Conservation (phyloP, 1,140 invertebrate species). For the Drosophila rhopaloa region DNA sequence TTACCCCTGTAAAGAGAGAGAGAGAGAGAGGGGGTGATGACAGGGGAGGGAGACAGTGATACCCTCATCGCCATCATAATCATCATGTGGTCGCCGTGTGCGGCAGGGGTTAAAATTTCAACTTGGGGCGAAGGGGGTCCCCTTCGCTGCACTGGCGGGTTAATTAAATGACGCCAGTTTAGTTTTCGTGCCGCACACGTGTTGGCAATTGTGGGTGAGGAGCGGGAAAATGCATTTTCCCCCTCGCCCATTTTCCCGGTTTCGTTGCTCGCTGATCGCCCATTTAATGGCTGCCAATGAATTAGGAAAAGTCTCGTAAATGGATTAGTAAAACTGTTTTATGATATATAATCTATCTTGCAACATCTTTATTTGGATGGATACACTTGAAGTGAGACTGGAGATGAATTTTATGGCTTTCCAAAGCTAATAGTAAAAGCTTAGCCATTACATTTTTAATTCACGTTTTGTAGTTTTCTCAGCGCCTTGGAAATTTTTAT, state of each 20-base stretch:
- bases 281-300: slow-evolving; percentile 40
- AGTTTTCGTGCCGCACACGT: slow-evolving; percentile 70
- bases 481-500: background rate
- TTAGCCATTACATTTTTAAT: background rate
- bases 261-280: slow-evolving; percentile 29
- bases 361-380: slow-evolving; percentile 32
- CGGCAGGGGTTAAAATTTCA: slow-evolving; percentile 14
- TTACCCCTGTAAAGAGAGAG: slow-evolving; percentile 20
- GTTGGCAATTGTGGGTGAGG: slow-evolving; percentile 62
- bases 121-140: background rate
- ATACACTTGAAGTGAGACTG: slow-evolving; percentile 8
- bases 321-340: slow-evolving; percentile 51
- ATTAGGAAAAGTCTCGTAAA: slow-evolving; percentile 68
- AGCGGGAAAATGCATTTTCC: slow-evolving; percentile 19
- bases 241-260: slow-evolving; percentile 25
- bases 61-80: slow-evolving; percentile 58
- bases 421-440: slow-evolving; percentile 4
- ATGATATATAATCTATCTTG: slow-evolving; percentile 17
- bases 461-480: background rate
- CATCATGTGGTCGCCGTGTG: slow-evolving; percentile 50
- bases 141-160: slow-evolving; percentile 57
- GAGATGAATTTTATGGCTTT: slow-evolving; percentile 17
- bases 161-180: slow-evolving; percentile 79
- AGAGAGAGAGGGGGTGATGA: background rate
- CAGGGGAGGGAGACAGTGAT: slow-evolving; percentile 30